Conservation (phyloP, 2,113 vertebrate species). For the Triplophysa siluroides region DNA sequence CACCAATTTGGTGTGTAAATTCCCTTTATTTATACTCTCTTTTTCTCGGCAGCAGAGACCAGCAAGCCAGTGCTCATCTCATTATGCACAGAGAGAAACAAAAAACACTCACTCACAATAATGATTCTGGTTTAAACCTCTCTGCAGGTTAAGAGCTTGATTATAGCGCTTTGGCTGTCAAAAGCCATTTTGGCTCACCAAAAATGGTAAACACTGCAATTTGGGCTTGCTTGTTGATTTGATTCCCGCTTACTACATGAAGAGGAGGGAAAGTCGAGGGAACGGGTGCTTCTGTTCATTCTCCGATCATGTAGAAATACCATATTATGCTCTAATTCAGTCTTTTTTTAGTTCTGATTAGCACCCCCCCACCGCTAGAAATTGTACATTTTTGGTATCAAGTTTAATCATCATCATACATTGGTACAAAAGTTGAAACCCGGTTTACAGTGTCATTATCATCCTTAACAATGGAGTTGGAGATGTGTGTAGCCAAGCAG, state of each 20-base stretch:
- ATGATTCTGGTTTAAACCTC: slow-evolving; percentile 35
- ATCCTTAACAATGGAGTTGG: background rate
- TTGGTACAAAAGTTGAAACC: too few relatives aligned
- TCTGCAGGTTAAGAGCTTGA: slow-evolving; percentile 46
- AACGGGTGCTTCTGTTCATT: background rate
- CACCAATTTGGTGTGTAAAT: slow-evolving; percentile 17
- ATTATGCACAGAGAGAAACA: slow-evolving; percentile 4
- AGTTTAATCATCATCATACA: too few relatives aligned
- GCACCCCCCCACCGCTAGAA: too few relatives aligned
- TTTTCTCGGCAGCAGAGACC: background rate
- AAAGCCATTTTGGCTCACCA: slow-evolving; percentile 27
- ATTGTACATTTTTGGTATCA: too few relatives aligned
- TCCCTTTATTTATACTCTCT: background rate
- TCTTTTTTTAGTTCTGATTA: background rate
- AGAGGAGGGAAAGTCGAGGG: slow-evolving; percentile 10
- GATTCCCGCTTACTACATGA: background rate
- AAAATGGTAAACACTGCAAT: slow-evolving; percentile 20
- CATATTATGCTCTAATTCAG: background rate
- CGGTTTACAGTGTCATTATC: background rate
- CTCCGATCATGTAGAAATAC: background rate
- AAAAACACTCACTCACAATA: slow-evolving; percentile 16
- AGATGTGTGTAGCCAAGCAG: background rate
- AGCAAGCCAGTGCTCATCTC: slow-evolving; percentile 27
- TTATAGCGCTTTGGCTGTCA: slow-evolving; percentile 33
- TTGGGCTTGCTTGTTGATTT: slow-evolving; percentile 27